A percentile compares a stretch with the other conserved stretches of the same genome.
Evolutionary conservation across 2,797 vertebrate species (phyloP).

Genomic region (Halcyon badia): DNA sequence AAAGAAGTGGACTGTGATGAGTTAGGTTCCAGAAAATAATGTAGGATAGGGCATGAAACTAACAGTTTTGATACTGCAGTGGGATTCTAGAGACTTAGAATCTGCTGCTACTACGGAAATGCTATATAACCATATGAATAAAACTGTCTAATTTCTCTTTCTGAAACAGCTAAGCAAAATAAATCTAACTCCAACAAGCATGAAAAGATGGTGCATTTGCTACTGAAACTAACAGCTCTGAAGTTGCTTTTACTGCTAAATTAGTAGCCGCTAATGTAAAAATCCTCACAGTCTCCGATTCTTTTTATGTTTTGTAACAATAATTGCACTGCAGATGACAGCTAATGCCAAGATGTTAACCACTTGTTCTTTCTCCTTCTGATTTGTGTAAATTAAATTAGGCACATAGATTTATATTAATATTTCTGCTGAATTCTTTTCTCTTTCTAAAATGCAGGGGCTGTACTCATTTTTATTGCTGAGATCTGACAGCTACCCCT

Average conservation of each 20-base stretch:
- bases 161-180: neutral
- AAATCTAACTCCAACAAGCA: neutral
- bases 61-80: neutral
- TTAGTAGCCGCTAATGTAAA: neutral
- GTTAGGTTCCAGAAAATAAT: neutral
- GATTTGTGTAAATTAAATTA: slow-evolving; percentile 27
- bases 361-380: neutral
- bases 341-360: neutral
- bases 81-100: neutral
- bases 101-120: neutral
- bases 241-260: neutral
- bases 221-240: neutral
- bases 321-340: neutral
- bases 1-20: neutral
- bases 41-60: neutral
- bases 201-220: neutral
- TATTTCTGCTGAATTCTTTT: neutral
- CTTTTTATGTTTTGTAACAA: neutral
- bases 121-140: neutral
- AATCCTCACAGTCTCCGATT: neutral
- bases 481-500: neutral
- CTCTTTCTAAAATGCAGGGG: neutral
- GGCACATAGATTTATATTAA: neutral
- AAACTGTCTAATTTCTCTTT: neutral
- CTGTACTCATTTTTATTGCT: neutral